Evolutionary conservation across 2,113 vertebrate genomes (phyloP).

Genomic region (Okapia johnstoni): DNA sequence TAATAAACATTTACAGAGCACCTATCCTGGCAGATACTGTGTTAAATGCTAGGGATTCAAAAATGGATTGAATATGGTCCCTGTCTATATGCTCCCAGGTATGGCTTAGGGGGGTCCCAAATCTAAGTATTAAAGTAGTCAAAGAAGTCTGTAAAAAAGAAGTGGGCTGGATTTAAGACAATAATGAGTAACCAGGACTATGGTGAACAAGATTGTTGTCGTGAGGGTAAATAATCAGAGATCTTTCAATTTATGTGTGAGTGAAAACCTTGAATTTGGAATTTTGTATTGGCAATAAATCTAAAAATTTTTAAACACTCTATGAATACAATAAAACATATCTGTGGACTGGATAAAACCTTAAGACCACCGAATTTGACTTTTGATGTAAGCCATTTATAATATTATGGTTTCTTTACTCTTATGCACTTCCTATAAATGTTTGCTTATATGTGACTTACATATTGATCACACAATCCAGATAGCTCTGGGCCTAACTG

Average conservation of each 20-base stretch:
- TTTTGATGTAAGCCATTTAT: neutral
- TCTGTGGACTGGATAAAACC: neutral
- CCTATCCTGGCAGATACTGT: neutral
- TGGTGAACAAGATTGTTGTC: neutral
- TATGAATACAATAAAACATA: neutral
- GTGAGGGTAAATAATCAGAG: neutral
- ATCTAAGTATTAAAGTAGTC: neutral
- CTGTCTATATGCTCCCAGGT: neutral
- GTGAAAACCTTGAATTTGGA: constrained; percentile 15
- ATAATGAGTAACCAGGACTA: neutral
- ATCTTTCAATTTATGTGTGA: neutral
- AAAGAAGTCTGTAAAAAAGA: neutral
- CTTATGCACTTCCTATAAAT: neutral
- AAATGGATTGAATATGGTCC: neutral
- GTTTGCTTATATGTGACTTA: neutral
- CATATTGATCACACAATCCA: neutral
- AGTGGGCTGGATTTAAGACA: neutral
- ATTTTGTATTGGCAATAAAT: neutral
- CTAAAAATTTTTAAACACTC: neutral
- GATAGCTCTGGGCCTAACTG: neutral
- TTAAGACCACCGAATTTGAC: neutral
- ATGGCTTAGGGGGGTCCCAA: neutral
- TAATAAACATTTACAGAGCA: neutral
- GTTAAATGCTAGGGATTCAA: neutral
- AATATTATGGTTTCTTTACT: neutral